Conservation (phyloP, 2,797 vertebrate genomes). For the Ataeniobius toweri region DNA sequence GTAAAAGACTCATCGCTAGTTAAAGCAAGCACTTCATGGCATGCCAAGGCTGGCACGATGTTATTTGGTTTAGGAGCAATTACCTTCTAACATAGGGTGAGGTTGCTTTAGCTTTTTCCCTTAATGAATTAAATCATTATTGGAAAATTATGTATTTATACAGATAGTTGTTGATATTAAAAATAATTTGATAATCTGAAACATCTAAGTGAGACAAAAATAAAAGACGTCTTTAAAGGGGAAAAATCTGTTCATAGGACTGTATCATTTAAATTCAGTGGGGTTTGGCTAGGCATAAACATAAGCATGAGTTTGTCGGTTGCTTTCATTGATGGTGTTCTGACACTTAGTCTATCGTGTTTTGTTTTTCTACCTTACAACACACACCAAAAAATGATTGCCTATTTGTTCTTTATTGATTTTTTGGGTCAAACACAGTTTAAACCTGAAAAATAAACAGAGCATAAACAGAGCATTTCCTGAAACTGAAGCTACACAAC, state of each 20-base stretch:
- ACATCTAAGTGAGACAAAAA: background rate
- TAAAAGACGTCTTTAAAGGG: background rate
- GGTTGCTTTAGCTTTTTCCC: too few species aligned
- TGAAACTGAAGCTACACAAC: conserved; percentile 5
- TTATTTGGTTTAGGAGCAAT: too few species aligned
- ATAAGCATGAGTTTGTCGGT: background rate
- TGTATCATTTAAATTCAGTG: background rate
- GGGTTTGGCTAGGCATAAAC: background rate
- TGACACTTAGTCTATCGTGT: background rate
- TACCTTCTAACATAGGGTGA: too few species aligned
- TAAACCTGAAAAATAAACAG: conserved; percentile 6
- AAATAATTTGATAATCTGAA: background rate
- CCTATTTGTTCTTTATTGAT: background rate
- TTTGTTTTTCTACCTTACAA: background rate
- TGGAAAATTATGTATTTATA: background rate
- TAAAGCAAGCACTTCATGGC: background rate
- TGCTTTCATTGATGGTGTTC: background rate
- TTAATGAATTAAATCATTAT: too few species aligned
- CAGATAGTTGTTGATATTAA: background rate
- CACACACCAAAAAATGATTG: background rate
- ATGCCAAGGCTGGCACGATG: too few species aligned
- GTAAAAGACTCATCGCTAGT: background rate
- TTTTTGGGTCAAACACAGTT: background rate
- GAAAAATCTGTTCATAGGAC: too few species aligned
- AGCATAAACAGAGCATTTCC: too few species aligned